Conservation (phyloP, 2,888 invertebrate genomes). For the Noctuana brunneofusca region DNA sequence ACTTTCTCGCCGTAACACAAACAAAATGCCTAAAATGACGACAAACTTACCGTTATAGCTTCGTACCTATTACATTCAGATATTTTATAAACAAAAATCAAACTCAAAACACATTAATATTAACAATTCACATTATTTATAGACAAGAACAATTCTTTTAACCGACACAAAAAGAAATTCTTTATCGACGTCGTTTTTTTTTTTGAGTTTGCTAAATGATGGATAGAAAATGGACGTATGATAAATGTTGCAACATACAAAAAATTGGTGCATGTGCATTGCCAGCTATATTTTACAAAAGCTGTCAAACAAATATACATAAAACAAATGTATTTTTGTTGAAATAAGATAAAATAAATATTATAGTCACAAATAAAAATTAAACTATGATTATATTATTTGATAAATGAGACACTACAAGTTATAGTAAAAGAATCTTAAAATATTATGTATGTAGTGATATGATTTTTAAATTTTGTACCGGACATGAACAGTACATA, state of each 20-base stretch:
- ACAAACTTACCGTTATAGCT: constrained; percentile 68
- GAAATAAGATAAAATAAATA: no score
- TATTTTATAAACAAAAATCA: constrained; percentile 51
- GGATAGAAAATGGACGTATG: constrained; percentile 69
- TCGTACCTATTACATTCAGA: constrained; percentile 46
- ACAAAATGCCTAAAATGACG: constrained; percentile 73
- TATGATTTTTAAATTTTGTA: no score
- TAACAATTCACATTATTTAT: constrained; percentile 68
- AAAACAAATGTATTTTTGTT: no score
- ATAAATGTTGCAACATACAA: constrained; percentile 50
- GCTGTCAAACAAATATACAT: no score
- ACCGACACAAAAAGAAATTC: constrained; percentile 61
- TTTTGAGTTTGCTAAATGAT: constrained; percentile 61
- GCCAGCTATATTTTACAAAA: no score
- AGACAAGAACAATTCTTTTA: constrained; percentile 54
- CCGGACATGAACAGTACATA: no score
- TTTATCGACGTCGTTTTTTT: constrained; percentile 70
- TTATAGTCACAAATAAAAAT: no score
- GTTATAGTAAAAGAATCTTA: no score
- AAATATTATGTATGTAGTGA: no score
- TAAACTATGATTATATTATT: no score
- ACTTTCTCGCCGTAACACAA: constrained; percentile 75
- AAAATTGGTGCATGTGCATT: not conserved
- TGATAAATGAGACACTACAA: no score
- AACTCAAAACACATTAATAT: constrained; percentile 55